These are phyloP conservation scores for Ditylenchus weischeri DNA, from an alignment of 2,888 invertebrate species.

Conservation along the genomic window DNA sequence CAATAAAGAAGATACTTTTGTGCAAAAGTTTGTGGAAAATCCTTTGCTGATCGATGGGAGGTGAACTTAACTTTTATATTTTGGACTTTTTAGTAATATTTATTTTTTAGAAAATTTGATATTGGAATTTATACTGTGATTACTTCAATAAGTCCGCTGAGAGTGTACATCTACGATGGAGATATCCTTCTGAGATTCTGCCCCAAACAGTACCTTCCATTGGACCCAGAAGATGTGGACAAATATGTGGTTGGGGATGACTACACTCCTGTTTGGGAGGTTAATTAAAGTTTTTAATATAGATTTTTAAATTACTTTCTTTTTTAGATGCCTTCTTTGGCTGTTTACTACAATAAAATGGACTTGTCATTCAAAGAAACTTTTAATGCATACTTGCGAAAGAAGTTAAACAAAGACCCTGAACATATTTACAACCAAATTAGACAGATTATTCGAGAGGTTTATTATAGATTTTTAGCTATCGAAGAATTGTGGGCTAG, in stretches of 20 bases:
- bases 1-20: constrained; percentile 72
- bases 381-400: constrained; percentile 71
- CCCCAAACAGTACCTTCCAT: constrained; percentile 81
- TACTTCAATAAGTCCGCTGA: constrained; percentile 83
- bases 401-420: constrained; percentile 69
- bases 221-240: constrained; percentile 74
- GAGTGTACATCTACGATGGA: constrained; percentile 82
- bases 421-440: constrained; percentile 76
- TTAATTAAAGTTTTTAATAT: constrained; percentile 59
- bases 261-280: constrained; percentile 89
- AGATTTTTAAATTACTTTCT: constrained; percentile 13
- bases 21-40: constrained; percentile 83
- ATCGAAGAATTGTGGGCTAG: no score
- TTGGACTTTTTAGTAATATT: no score
- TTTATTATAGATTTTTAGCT: constrained; percentile 54
- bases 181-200: constrained; percentile 89
- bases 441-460: constrained; percentile 72
- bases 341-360: constrained; percentile 58
- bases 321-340: constrained; percentile 61
- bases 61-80: constrained; percentile 24
- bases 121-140: constrained; percentile 88
- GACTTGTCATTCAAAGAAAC: constrained; percentile 81
- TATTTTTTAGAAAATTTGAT: constrained; percentile 75
- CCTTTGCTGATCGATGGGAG: constrained; percentile 85
- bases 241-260: constrained; percentile 92